Evolutionary conservation across 1,140 invertebrate species (phyloP).

Genomic region (Drosophila neocordata): DNA sequence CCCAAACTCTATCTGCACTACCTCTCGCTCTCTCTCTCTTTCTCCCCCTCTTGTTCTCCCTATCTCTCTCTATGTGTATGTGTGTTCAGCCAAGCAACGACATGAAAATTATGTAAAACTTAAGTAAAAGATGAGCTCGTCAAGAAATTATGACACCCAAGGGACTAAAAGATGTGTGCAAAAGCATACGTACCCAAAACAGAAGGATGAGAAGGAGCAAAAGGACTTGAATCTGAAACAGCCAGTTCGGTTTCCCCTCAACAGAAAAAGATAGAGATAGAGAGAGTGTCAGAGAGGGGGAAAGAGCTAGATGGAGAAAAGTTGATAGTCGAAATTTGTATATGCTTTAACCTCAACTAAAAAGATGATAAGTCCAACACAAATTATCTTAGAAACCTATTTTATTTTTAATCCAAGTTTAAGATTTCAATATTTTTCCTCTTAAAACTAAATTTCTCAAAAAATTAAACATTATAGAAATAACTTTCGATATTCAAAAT

Average conservation of each 20-base stretch:
- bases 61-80: slow-evolving; percentile 1
- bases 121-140: slow-evolving; percentile 83
- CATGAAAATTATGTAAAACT: slow-evolving; percentile 83
- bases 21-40: neutral
- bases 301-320: neutral
- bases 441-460: neutral
- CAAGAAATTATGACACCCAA: slow-evolving; percentile 82
- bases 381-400: neutral
- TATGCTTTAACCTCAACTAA: slow-evolving; percentile 2
- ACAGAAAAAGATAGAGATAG: too few relatives aligned
- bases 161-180: slow-evolving; percentile 67
- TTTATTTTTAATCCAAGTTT: neutral
- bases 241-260: neutral
- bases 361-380: neutral
- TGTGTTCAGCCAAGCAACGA: slow-evolving; percentile 51
- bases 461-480: too few relatives aligned
- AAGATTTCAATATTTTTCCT: neutral
- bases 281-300: too few relatives aligned
- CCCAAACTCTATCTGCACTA: neutral
- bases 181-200: slow-evolving; percentile 39
- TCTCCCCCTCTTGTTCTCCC: neutral
- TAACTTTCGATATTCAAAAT: too few relatives aligned
- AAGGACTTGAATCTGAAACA: neutral
- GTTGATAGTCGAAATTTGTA: slow-evolving; percentile 10
- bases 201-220: neutral